A percentile compares a stretch with the other conserved stretches of the same genome.
Conservation (phyloP, 2,113 vertebrate genomes). For the Emydocephalus ijimae region DNA sequence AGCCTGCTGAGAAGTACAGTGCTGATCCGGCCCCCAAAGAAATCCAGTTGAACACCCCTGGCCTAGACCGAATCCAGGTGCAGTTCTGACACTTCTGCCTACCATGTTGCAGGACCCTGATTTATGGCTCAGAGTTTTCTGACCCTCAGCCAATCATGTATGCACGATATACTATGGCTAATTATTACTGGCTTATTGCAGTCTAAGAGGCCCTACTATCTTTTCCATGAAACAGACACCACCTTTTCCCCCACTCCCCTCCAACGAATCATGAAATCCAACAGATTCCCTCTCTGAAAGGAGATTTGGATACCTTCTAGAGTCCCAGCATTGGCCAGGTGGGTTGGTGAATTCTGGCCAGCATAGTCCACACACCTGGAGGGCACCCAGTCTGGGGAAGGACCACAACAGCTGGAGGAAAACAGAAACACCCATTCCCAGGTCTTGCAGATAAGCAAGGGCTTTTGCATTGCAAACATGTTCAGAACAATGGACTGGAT, state of each 20-base stretch:
- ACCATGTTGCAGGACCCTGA: not conserved
- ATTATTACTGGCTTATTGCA: not conserved
- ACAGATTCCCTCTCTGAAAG: not conserved
- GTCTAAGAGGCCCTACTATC: not conserved
- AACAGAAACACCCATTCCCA: conserved; percentile 28
- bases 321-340: not conserved
- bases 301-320: not conserved
- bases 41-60: too few relatives aligned
- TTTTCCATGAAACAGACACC: not conserved
- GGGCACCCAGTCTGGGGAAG: not conserved
- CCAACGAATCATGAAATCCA: not conserved
- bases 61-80: not conserved
- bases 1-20: too few relatives aligned
- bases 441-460: conserved; percentile 15
- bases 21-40: too few relatives aligned
- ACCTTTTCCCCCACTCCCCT: not conserved
- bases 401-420: conserved; percentile 35
- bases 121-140: not conserved
- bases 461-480: conserved; percentile 1
- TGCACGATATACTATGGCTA: not conserved
- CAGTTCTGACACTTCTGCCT: not conserved
- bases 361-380: not conserved
- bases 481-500: conserved; percentile 5
- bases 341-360: not conserved
- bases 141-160: not conserved